Percentiles rank a stretch among this genome's conserved stretches.
Conservation (phyloP, 2,113 vertebrate species). For the Bucco capensis region DNA sequence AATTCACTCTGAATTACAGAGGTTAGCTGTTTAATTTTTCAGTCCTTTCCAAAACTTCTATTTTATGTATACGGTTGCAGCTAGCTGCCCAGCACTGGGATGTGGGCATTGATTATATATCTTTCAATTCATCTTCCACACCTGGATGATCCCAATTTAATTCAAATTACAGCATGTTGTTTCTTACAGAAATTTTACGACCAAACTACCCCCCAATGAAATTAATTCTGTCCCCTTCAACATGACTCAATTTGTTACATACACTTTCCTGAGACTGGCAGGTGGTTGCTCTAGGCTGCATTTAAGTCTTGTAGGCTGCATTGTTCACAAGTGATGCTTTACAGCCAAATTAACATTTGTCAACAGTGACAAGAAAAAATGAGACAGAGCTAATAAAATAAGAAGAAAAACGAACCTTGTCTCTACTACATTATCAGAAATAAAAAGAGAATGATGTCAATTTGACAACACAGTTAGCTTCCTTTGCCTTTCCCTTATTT, state of each 20-base stretch:
- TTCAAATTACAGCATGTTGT: background rate
- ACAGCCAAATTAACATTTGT: slow-evolving; percentile 16
- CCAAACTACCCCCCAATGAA: background rate
- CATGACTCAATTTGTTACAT: background rate
- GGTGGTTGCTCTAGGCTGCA: slow-evolving; percentile 22
- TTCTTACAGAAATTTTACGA: slow-evolving; percentile 27
- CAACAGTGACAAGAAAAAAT: background rate
- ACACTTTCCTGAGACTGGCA: background rate
- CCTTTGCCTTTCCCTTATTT: background rate
- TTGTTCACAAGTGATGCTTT: slow-evolving; percentile 1
- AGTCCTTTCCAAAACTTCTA: background rate
- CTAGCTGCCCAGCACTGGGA: background rate
- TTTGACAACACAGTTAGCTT: background rate
- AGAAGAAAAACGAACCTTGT: background rate
- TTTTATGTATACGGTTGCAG: background rate
- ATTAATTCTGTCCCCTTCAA: slow-evolving; percentile 7
- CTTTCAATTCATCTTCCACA: background rate
- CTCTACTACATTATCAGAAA: background rate
- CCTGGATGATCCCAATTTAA: background rate
- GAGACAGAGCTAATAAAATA: background rate
- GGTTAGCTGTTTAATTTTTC: background rate
- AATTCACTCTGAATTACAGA: slow-evolving; percentile 15
- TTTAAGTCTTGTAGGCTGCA: background rate
- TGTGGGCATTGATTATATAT: background rate
- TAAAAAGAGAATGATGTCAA: background rate